A percentile compares a stretch with the other conserved stretches of the same genome.
phyloP scores from a whole-genome alignment of 2,797 vertebrate genomes.

The Monodelphis domestica region DNA sequence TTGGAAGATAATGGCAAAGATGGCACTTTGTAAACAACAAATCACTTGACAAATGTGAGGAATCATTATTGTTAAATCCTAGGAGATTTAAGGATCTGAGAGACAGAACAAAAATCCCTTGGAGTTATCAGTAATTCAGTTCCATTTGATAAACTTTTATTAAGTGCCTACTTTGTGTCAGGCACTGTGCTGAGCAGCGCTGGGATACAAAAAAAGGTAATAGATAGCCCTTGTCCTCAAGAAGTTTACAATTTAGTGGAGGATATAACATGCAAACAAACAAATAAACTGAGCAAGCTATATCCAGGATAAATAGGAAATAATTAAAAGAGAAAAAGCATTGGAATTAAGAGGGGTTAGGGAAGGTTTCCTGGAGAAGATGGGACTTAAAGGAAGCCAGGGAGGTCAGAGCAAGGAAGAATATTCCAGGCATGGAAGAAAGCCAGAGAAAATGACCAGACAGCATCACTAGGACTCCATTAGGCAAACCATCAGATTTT shows the following conservation, averaged over 20 bases:
- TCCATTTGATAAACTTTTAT: not conserved
- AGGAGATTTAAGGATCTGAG: not conserved
- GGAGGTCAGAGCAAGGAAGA: not conserved
- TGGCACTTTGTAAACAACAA: not conserved
- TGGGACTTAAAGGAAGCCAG: too few species aligned
- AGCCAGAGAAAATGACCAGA: not conserved
- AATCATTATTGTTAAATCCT: not conserved
- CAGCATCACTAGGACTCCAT: not conserved
- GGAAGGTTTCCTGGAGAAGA: too few species aligned
- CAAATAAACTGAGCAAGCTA: not conserved
- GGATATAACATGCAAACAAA: not conserved
- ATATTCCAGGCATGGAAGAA: not conserved
- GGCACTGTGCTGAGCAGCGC: not conserved
- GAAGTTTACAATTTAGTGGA: not conserved
- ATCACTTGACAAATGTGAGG: not conserved
- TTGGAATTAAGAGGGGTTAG: too few species aligned
- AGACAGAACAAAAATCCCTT: not conserved
- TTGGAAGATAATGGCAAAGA: not conserved
- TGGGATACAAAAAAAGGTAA: not conserved
- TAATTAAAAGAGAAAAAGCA: not conserved
- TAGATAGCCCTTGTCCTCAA: not conserved
- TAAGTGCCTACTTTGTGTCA: not conserved
- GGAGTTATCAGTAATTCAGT: not conserved
- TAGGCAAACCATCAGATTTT: not conserved
- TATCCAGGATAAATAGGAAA: not conserved